These are phyloP conservation scores for Drosophila setifemur DNA, from an alignment of 1,140 invertebrate genomes.

Conservation along the genomic window DNA sequence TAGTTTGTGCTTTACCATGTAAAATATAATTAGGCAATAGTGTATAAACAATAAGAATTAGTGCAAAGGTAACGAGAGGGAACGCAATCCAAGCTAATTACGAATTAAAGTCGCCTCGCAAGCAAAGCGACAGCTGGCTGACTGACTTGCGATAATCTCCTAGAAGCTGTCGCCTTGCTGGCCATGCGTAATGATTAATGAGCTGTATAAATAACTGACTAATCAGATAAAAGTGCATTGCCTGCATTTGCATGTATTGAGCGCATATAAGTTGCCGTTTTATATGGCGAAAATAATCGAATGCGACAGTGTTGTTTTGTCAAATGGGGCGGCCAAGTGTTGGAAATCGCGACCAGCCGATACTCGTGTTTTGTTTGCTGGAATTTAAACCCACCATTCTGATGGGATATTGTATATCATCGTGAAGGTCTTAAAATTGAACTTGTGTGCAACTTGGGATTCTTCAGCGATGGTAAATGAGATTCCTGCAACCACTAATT, in stretches of 20 bases:
- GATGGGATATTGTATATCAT: neutral
- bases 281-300: constrained; percentile 68
- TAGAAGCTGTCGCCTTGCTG: neutral
- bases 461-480: neutral
- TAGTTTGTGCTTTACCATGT: constrained; percentile 77
- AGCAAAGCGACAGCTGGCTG: constrained; percentile 26
- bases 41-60: constrained; percentile 71
- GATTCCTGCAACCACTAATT: neutral
- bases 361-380: constrained; percentile 53
- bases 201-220: constrained; percentile 28
- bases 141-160: constrained; percentile 10
- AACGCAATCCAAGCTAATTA: neutral
- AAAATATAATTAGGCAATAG: constrained; percentile 68
- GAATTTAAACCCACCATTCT: neutral
- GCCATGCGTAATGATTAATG: constrained; percentile 6
- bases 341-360: constrained; percentile 51
- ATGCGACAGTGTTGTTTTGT: constrained; percentile 41
- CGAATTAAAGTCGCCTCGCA: neutral
- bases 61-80: constrained; percentile 64
- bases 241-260: constrained; percentile 37
- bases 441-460: neutral
- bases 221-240: constrained; percentile 46
- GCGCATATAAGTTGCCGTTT: constrained; percentile 35
- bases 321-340: constrained; percentile 19
- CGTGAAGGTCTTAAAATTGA: neutral